Evolutionary conservation across 2,113 vertebrate species (phyloP).

Genomic region (Bos indicus): DNA sequence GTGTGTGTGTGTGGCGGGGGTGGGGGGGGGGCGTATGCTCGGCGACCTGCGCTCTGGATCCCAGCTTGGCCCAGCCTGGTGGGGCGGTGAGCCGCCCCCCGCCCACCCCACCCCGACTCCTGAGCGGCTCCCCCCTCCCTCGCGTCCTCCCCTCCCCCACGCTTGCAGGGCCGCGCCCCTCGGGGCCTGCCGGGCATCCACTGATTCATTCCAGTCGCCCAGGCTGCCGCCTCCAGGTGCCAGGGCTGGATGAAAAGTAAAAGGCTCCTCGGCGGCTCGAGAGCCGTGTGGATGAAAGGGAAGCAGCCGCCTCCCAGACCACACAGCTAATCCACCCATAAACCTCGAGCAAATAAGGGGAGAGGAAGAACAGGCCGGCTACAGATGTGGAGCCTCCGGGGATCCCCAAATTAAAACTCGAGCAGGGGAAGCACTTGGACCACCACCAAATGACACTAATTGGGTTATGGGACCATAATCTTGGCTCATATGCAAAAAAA

Average conservation of each 20-base stretch:
- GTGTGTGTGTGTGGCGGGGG: too few species aligned
- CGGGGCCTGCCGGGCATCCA: conserved; percentile 18
- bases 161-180: conserved; percentile 9
- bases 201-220: conserved; percentile 45
- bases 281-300: conserved; percentile 50
- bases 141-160: neutral
- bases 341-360: conserved; percentile 61
- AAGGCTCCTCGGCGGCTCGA: conserved; percentile 29
- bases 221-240: conserved; percentile 58
- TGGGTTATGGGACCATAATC: conserved; percentile 65
- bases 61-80: conserved; percentile 38
- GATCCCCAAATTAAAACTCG: conserved; percentile 71
- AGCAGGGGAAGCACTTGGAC: conserved; percentile 62
- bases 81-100: neutral
- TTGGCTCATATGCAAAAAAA: neutral
- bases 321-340: conserved; percentile 66
- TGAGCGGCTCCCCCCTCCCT: neutral
- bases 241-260: conserved; percentile 58
- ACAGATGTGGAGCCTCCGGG: conserved; percentile 72
- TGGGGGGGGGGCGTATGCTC: neutral
- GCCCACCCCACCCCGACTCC: neutral
- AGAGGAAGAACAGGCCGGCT: conserved; percentile 59
- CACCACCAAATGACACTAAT: conserved; percentile 71
- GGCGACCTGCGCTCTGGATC: conserved; percentile 28
- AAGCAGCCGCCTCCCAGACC: conserved; percentile 60